Evolutionary conservation across 1,140 invertebrate genomes (phyloP).

Genomic region (Ostrea denselamellosa): DNA sequence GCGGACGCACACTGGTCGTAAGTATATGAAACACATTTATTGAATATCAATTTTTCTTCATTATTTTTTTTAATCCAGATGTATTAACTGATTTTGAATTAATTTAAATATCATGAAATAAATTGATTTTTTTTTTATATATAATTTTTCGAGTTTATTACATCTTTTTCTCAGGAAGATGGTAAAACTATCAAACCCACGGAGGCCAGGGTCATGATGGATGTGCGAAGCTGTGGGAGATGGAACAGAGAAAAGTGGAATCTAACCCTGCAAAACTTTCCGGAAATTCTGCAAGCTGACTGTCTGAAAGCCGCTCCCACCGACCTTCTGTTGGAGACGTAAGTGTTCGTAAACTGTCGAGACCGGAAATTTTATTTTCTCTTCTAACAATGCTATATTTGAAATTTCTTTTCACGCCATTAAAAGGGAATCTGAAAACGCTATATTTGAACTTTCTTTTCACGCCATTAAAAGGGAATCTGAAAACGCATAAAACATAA

Average conservation of each 20-base stretch:
- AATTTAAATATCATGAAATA: no score
- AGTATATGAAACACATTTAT: background rate
- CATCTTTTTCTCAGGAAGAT: background rate
- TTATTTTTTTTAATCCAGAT: no score
- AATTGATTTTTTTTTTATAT: no score
- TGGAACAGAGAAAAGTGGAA: conserved; percentile 55
- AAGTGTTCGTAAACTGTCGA: background rate
- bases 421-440: background rate
- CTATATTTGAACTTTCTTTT: background rate
- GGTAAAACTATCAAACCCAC: background rate
- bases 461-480: no score
- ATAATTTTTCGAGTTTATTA: no score
- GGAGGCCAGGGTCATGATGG: conserved; percentile 39
- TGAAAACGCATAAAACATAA: no score
- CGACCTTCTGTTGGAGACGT: conserved; percentile 52
- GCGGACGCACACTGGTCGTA: conserved; percentile 50
- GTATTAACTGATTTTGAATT: no score
- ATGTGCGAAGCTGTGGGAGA: conserved; percentile 42
- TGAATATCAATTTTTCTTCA: no score
- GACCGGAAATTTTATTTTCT: background rate
- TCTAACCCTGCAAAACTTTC: conserved; percentile 47
- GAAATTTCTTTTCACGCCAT: no score
- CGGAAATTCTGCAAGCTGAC: conserved; percentile 47
- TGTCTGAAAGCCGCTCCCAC: conserved; percentile 45
- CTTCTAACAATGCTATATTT: background rate